Evolutionary conservation across 2,888 invertebrate genomes (phyloP), one percentile per base, ranked within the genome.

Genomic region (Patella pellucida): DNA sequence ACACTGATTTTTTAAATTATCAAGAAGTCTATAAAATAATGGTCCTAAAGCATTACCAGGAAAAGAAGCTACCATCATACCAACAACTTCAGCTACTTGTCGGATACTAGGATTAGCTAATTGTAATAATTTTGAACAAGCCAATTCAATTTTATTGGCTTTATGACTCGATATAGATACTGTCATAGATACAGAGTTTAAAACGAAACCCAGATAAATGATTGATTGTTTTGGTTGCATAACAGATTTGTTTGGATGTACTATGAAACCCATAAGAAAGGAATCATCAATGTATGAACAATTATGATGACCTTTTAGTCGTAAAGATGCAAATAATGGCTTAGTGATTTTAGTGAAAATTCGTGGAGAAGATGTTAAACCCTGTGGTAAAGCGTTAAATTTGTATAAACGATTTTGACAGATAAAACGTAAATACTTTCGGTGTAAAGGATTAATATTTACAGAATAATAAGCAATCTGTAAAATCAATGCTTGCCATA

Each of bases 311-410:
- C 79, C 80, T 14, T 27, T 15, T 69, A 79, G 72, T 14, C 79
- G 9, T 7, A 78, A 68, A 1, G 12, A 23, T n/a, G 80, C 74
- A 68, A 76, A 80, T 2, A 79, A 75, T 15, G 77, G 78, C 71
- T 83, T 81, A 52, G 77, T 14, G 2, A 81, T 3, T 76, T 83
- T 83, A 15, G 80, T 81, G 52, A 78, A 83, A 14, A 79, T 41
- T 7, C 83, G 50, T 12, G 81, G 83, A 2, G 78, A 77, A 16
- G 71, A 56, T 3, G 77, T 52, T 14, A 80, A 67, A 9, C 81
- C 82, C 69, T 80, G 80, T 16, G 80, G 76, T 14, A 83, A 70
- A 27, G 73, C 75, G 12, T 76, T 79, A 69, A 78, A 81, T 27
- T 76, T 62, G 62, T 69, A 78, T 12, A 75, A 16, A 14, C 68